A percentile compares a stretch with the other conserved stretches of the same genome.
Conservation (phyloP, 2,113 vertebrate species). For the Esox niger region DNA sequence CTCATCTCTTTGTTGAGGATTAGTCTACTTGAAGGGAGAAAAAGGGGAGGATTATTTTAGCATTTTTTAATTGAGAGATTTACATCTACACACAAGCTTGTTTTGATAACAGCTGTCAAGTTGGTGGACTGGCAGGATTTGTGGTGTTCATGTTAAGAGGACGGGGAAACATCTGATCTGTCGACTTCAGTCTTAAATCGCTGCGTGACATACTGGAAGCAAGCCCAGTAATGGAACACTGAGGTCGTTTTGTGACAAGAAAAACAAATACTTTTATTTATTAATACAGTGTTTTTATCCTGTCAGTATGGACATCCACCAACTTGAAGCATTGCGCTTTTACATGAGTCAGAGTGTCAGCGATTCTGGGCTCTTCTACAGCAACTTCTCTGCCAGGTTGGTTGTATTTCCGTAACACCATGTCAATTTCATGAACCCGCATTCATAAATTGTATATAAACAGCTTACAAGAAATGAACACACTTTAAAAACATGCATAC, state of each 20-base stretch:
- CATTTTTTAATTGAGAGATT: neutral
- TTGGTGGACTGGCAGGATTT: neutral
- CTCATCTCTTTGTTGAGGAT: neutral
- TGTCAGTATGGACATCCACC: neutral
- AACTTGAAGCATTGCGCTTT: neutral
- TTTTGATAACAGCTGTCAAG: neutral
- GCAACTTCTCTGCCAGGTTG: neutral
- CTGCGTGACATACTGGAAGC: neutral
- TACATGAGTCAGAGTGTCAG: neutral
- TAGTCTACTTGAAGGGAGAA: neutral
- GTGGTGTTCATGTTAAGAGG: neutral
- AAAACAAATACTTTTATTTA: neutral
- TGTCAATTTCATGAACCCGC: neutral
- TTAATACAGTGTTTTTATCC: neutral
- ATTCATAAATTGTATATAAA: neutral
- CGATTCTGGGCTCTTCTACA: conserved; percentile 9
- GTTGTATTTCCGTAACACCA: neutral
- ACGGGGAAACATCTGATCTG: neutral
- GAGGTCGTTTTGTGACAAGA: neutral
- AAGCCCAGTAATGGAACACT: neutral
- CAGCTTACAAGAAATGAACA: neutral
- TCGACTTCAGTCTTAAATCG: neutral
- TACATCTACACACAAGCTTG: neutral
- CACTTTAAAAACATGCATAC: neutral
- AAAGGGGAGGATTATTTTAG: neutral